phyloP scores from a whole-genome alignment of 2,113 vertebrate genomes.

The Mixornis gularis region DNA sequence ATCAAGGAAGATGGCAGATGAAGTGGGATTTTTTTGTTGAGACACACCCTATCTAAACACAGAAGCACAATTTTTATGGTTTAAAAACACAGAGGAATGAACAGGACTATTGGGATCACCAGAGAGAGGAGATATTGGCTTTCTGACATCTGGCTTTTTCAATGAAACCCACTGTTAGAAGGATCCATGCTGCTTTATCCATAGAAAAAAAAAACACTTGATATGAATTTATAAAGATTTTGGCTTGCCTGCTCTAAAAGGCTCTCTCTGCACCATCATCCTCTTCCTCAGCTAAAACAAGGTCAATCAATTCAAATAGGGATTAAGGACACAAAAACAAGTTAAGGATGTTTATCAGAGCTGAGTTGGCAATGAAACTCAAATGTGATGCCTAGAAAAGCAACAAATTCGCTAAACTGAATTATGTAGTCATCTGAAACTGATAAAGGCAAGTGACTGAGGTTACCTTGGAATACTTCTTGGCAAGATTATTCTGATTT shows the following conservation, averaged over 20 bases:
- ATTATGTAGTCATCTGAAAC: background rate
- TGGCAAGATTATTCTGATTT: background rate
- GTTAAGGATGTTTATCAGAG: background rate
- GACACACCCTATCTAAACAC: background rate
- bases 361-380: background rate
- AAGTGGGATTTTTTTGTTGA: background rate
- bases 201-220: background rate
- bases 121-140: background rate
- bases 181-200: background rate
- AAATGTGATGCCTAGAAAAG: background rate
- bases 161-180: background rate
- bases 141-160: background rate
- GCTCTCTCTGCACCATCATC: background rate
- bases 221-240: background rate
- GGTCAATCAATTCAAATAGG: background rate
- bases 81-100: background rate
- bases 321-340: background rate
- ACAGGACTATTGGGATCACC: background rate
- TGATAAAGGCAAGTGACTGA: background rate
- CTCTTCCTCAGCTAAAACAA: background rate
- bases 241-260: background rate
- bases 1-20: fast-evolving
- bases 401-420: background rate
- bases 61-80: background rate
- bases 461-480: background rate